phyloP scores from a whole-genome alignment of 1,140 invertebrate species.

The Littorina saxatilis region DNA sequence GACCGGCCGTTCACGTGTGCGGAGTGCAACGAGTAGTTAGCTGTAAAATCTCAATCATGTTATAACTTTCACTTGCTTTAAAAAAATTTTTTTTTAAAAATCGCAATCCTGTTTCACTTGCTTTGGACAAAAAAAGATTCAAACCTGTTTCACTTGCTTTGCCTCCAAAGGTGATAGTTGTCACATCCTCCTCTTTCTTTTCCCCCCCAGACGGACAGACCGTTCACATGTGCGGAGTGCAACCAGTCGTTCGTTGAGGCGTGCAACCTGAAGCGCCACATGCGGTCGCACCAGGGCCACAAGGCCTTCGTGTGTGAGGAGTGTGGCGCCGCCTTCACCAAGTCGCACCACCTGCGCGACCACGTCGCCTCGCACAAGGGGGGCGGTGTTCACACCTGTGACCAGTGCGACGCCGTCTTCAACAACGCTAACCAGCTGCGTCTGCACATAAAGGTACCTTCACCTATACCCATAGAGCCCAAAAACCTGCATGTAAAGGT shows the following conservation, averaged over 20 bases:
- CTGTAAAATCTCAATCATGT: too few relatives aligned
- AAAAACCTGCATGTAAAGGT: too few relatives aligned
- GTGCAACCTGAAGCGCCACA: slow-evolving; percentile 82
- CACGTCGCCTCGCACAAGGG: slow-evolving; percentile 46
- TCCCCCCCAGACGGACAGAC: not conserved
- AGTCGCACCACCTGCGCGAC: slow-evolving; percentile 37
- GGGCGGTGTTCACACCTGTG: slow-evolving; percentile 40
- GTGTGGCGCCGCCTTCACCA: slow-evolving; percentile 31
- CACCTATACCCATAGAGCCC: too few relatives aligned
- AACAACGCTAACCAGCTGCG: slow-evolving; percentile 62
- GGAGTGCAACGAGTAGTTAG: too few relatives aligned
- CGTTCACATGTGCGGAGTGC: not conserved
- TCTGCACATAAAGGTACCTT: slow-evolving; percentile 45
- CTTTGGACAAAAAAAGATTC: too few relatives aligned
- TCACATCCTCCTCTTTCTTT: too few relatives aligned
- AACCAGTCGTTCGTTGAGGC: slow-evolving; percentile 18
- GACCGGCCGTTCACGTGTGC: too few relatives aligned
- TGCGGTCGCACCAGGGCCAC: slow-evolving; percentile 88
- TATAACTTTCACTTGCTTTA: too few relatives aligned
- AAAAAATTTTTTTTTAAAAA: too few relatives aligned
- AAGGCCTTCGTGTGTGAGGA: slow-evolving; percentile 83
- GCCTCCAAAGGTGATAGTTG: too few relatives aligned
- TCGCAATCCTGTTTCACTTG: too few relatives aligned
- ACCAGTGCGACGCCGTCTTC: slow-evolving; percentile 44
- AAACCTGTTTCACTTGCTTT: too few relatives aligned